Conservation (phyloP, 2,888 invertebrate genomes). For the Allacma fusca region DNA sequence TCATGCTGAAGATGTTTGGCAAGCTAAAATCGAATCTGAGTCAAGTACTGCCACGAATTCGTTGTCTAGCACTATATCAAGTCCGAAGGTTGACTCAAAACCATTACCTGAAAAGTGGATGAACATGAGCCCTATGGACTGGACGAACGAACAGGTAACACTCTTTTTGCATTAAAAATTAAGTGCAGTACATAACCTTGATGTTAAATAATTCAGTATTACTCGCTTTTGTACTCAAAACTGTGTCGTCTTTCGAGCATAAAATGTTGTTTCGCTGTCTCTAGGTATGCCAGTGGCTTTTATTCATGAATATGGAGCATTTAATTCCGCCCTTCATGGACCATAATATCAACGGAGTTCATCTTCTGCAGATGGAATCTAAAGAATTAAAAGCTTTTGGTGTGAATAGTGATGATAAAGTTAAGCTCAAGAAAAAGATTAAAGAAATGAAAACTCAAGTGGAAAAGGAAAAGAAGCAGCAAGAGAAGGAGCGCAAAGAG, state of each 20-base stretch:
- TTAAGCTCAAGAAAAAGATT: conserved; percentile 82
- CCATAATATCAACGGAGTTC: conserved; percentile 86
- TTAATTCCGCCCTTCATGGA: conserved; percentile 88
- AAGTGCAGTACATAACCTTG: not conserved
- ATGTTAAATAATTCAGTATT: no score
- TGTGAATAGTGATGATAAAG: conserved; percentile 80
- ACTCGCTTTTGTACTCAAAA: not conserved
- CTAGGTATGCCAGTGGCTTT: conserved; percentile 92
- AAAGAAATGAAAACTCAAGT: conserved; percentile 82
- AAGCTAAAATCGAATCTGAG: conserved; percentile 43
- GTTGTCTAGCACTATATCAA: conserved; percentile 49
- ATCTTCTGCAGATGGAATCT: conserved; percentile 86
- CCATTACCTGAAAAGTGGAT: conserved; percentile 52
- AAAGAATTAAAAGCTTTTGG: conserved; percentile 89
- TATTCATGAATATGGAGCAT: conserved; percentile 80
- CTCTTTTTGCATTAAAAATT: not conserved
- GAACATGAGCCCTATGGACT: conserved; percentile 51
- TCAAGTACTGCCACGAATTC: conserved; percentile 44
- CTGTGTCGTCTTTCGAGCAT: no score
- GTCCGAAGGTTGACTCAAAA: conserved; percentile 48
- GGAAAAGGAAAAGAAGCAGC: conserved; percentile 72
- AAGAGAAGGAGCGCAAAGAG: conserved; percentile 53
- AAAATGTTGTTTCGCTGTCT: conserved; percentile 43
- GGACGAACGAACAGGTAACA: conserved; percentile 58
- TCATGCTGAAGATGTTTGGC: conserved; percentile 43